These are phyloP conservation scores for Arremon aurantiirostris DNA, from an alignment of 2,797 vertebrate genomes.

Conservation along the genomic window DNA sequence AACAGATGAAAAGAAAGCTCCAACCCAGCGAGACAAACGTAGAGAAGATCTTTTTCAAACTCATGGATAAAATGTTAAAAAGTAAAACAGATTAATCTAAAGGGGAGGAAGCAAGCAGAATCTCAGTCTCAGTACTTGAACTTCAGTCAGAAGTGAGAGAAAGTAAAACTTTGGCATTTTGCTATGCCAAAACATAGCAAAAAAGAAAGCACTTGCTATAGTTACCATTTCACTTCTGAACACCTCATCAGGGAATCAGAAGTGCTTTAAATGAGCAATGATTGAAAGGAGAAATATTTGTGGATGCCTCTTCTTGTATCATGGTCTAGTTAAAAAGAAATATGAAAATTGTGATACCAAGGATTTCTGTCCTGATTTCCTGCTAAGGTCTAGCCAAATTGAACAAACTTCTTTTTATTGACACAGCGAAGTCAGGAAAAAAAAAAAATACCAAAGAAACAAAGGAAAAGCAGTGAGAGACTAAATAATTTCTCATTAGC, in stretches of 20 bases:
- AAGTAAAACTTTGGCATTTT: background rate
- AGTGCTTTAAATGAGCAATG: background rate
- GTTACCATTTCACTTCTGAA: background rate
- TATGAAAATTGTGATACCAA: background rate
- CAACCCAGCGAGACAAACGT: accelerated
- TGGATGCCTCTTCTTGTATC: background rate
- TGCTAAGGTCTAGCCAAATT: background rate
- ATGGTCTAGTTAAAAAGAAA: background rate
- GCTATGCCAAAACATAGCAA: background rate
- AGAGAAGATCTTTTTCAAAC: background rate
- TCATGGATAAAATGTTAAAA: background rate
- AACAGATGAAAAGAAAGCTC: background rate
- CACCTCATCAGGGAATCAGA: background rate
- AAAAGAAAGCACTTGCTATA: background rate
- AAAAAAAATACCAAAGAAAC: background rate
- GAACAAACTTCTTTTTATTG: background rate
- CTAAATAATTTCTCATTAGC: background rate
- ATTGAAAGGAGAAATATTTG: background rate
- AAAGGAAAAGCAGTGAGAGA: background rate
- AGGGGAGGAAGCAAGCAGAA: background rate
- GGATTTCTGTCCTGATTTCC: background rate
- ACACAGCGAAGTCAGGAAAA: accelerated
- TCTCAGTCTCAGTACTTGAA: background rate
- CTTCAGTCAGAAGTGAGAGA: background rate
- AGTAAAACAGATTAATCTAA: background rate